Evolutionary conservation across 35 echinoderm and acorn worm species (phyloP).

Genomic region (Chiridota heheva): DNA sequence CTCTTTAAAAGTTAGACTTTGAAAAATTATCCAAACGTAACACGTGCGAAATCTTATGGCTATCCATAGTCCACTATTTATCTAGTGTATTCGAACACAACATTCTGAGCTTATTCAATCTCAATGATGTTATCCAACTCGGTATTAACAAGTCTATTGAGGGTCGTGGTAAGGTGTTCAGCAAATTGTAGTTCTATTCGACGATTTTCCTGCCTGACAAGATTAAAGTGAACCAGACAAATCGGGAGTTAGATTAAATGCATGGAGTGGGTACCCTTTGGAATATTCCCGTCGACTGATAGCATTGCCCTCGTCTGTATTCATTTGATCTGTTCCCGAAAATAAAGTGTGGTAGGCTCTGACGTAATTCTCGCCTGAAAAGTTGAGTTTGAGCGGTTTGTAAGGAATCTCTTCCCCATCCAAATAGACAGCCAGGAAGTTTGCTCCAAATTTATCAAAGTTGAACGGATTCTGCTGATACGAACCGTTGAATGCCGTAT

Average conservation of each 20-base stretch:
- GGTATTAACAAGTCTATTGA: too few species aligned
- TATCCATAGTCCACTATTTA: too few species aligned
- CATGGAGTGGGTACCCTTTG: not conserved
- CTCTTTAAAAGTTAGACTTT: too few species aligned
- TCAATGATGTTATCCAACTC: too few species aligned
- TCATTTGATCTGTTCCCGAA: slow-evolving; percentile 45
- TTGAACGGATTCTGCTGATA: slow-evolving; percentile 32
- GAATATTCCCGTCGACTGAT: not conserved
- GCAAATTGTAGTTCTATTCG: too few species aligned
- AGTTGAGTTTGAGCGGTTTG: slow-evolving; percentile 26
- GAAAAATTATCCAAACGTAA: too few species aligned
- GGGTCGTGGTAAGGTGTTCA: too few species aligned
- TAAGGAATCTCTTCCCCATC: slow-evolving; percentile 21
- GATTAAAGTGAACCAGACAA: too few species aligned
- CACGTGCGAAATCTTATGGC: too few species aligned
- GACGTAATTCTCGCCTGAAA: slow-evolving; percentile 2
- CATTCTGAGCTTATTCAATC: too few species aligned
- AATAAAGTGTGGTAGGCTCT: slow-evolving; percentile 53
- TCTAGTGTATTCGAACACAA: too few species aligned
- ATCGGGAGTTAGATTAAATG: not conserved
- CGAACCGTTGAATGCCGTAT: slow-evolving; percentile 20
- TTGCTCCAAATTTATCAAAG: slow-evolving; percentile 22
- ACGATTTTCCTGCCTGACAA: too few species aligned
- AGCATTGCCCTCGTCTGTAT: slow-evolving; percentile 6
- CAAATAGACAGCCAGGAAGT: slow-evolving; percentile 31